Evolutionary conservation across 2,113 vertebrate genomes (phyloP).

Genomic region (Asarcornis scutulata): DNA sequence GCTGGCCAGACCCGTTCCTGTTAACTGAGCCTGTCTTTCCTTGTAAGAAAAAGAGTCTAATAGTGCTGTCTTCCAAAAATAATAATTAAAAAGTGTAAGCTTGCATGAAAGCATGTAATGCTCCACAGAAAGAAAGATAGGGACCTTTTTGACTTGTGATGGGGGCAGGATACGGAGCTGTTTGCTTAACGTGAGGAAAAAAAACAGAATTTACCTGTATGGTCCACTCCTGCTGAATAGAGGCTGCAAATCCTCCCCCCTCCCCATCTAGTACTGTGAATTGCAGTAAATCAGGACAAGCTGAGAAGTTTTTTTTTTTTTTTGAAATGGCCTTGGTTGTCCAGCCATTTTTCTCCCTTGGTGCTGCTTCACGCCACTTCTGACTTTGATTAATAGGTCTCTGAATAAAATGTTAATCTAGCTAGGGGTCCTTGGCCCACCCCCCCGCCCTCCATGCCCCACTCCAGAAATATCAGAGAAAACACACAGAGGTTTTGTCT

Average conservation of each 20-base stretch:
- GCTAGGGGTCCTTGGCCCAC: conserved; percentile 48
- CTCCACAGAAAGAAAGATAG: conserved; percentile 53
- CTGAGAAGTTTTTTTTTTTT: neutral
- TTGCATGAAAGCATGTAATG: neutral
- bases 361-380: conserved; percentile 61
- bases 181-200: conserved; percentile 52
- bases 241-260: conserved; percentile 20
- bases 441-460: conserved; percentile 18
- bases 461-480: conserved; percentile 71
- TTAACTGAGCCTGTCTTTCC: conserved; percentile 49
- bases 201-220: conserved; percentile 68
- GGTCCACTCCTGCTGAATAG: conserved; percentile 12
- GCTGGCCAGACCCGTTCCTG: conserved; percentile 66
- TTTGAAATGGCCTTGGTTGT: conserved; percentile 13
- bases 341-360: conserved; percentile 60
- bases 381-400: conserved; percentile 85
- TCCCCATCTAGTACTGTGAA: neutral
- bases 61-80: conserved; percentile 38
- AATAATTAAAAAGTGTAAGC: conserved; percentile 61
- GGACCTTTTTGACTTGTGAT: conserved; percentile 55
- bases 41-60: conserved; percentile 55
- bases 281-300: conserved; percentile 48
- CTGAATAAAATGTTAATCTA: conserved; percentile 78
- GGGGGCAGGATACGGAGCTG: conserved; percentile 8
- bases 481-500: conserved; percentile 75